Evolutionary conservation across 1,140 invertebrate species (phyloP).

Genomic region (Euborellia annulipes): DNA sequence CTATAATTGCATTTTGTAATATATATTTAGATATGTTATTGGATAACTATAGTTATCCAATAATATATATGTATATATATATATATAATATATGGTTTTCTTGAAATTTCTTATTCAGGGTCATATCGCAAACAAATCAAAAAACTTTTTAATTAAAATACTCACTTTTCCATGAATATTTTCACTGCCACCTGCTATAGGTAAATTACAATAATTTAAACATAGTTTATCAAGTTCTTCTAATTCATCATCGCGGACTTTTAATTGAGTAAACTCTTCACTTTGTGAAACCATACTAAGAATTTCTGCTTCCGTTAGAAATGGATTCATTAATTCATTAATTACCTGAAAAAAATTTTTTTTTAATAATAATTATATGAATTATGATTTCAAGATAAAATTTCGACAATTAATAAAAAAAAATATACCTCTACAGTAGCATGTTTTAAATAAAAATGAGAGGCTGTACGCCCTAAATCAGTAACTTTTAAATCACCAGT

Average conservation of each 20-base stretch:
- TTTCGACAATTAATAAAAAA: too few relatives aligned
- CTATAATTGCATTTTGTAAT: too few relatives aligned
- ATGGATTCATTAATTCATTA: slow-evolving; percentile 56
- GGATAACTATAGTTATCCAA: too few relatives aligned
- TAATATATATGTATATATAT: too few relatives aligned
- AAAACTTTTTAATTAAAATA: too few relatives aligned
- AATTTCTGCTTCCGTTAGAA: slow-evolving; percentile 79
- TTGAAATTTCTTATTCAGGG: too few relatives aligned
- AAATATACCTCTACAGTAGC: slow-evolving; percentile 74
- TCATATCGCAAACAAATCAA: too few relatives aligned
- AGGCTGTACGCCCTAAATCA: slow-evolving; percentile 90
- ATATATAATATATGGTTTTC: too few relatives aligned
- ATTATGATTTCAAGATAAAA: too few relatives aligned
- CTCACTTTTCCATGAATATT: slow-evolving; percentile 85
- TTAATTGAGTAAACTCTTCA: slow-evolving; percentile 92
- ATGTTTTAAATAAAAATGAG: slow-evolving; percentile 95
- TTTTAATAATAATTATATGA: too few relatives aligned
- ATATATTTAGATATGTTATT: too few relatives aligned
- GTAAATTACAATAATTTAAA: slow-evolving; percentile 53
- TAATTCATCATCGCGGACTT: slow-evolving; percentile 89
- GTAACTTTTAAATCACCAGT: slow-evolving; percentile 63
- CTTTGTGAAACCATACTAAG: slow-evolving; percentile 77
- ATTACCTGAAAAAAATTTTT: slow-evolving; percentile 24
- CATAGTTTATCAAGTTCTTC: slow-evolving; percentile 69
- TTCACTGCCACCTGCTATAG: slow-evolving; percentile 64